A percentile compares a stretch with the other conserved stretches of the same genome.
Conservation (phyloP, 2,888 invertebrate species). For the Nymphalis c-album region DNA sequence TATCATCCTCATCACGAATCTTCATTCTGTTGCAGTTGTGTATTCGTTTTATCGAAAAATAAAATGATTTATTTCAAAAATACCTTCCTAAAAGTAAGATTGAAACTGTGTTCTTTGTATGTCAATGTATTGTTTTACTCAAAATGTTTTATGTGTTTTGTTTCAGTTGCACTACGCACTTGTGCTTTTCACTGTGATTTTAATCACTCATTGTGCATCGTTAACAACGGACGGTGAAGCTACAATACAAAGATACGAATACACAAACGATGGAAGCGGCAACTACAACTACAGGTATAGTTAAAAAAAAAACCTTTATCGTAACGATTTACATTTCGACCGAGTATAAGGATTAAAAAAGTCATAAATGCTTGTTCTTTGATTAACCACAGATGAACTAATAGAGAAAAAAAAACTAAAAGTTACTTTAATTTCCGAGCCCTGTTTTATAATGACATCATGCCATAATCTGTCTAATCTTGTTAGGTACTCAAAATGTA, state of each 20-base stretch:
- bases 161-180: conserved; percentile 9
- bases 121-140: not conserved
- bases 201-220: conserved; percentile 2
- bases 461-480: no score
- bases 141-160: not conserved
- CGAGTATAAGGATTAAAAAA: no score
- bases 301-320: not conserved
- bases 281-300: conserved; percentile 48
- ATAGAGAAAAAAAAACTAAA: no score
- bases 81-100: not conserved
- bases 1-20: not conserved
- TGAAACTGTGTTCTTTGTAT: not conserved
- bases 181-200: conserved; percentile 5
- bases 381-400: no score
- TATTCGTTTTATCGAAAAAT: not conserved
- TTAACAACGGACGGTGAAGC: conserved; percentile 34
- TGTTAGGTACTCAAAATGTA: no score
- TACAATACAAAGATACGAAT: conserved; percentile 34
- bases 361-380: no score
- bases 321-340: no score
- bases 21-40: not conserved
- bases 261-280: conserved; percentile 42
- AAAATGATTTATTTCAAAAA: conserved; percentile 1
- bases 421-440: no score
- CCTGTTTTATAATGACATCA: no score